Percentiles rank a stretch among this genome's conserved stretches.
These are phyloP conservation scores for Nerophis ophidion DNA, from an alignment of 2,113 vertebrate species.

Conservation along the genomic window DNA sequence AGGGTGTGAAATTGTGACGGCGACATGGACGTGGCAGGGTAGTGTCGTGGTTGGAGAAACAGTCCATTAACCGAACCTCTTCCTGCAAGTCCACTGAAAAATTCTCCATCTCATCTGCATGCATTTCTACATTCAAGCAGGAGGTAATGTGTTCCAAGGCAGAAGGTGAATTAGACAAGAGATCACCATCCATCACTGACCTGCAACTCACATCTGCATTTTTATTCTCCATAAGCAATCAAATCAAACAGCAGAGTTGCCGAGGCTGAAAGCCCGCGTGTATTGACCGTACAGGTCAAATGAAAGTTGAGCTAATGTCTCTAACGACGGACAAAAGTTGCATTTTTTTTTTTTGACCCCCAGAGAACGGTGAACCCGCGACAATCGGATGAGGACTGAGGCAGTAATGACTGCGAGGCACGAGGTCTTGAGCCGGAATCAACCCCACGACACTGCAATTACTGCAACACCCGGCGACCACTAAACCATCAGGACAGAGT, in stretches of 20 bases:
- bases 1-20: conserved; percentile 43
- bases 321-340: background rate
- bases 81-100: background rate
- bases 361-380: conserved; percentile 7
- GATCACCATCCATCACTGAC: conserved; percentile 1
- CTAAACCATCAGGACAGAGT: conserved; percentile 4
- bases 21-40: conserved; percentile 40
- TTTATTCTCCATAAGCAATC: background rate
- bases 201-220: background rate
- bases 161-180: background rate
- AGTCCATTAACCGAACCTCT: conserved; percentile 35
- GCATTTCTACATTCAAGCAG: background rate
- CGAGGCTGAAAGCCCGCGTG: background rate
- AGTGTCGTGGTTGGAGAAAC: conserved; percentile 33
- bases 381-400: conserved; percentile 17
- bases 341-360: background rate
- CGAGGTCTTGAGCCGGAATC: conserved; percentile 17
- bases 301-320: conserved; percentile 6
- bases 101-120: background rate
- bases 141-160: background rate
- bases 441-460: conserved; percentile 16
- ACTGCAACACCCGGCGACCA: conserved; percentile 13
- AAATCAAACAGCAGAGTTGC: background rate
- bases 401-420: conserved; percentile 6
- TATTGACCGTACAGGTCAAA: background rate